A percentile compares a stretch with the other conserved stretches of the same genome.
These are phyloP conservation scores for Coelinius sp. DNA, from an alignment of 2,888 invertebrate species.

Conservation along the genomic window DNA sequence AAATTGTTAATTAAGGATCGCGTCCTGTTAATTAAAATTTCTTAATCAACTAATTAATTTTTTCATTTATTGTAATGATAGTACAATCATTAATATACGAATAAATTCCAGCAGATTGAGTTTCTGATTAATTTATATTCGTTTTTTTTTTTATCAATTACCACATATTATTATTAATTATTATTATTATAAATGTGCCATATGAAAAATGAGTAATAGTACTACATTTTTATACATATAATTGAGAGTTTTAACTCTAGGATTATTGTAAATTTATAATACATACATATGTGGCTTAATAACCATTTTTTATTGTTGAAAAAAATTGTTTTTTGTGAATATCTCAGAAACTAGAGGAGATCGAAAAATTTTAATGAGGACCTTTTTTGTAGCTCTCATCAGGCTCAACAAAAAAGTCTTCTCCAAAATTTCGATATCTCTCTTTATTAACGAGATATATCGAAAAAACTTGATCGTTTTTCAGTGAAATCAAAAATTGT, in stretches of 20 bases:
- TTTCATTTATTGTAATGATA: conserved; percentile 47
- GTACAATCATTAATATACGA: conserved; percentile 63
- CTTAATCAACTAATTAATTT: not conserved
- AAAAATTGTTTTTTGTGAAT: conserved; percentile 1
- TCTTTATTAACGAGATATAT: too few species aligned
- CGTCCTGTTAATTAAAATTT: not conserved
- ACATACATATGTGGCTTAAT: conserved; percentile 68
- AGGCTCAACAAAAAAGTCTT: too few species aligned
- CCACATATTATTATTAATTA: conserved; percentile 52
- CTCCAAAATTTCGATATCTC: too few species aligned
- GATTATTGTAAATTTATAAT: conserved; percentile 70
- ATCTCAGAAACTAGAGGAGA: not conserved
- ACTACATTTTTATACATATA: conserved; percentile 53
- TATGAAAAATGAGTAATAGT: conserved; percentile 67
- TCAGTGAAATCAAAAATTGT: too few species aligned
- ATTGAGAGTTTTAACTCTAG: conserved; percentile 61
- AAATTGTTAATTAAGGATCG: not conserved
- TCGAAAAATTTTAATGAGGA: too few species aligned
- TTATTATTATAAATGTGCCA: conserved; percentile 69
- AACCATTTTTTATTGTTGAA: conserved; percentile 44
- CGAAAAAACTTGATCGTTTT: too few species aligned
- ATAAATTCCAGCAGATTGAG: conserved; percentile 50
- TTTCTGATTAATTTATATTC: not conserved
- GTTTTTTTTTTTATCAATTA: conserved; percentile 49
- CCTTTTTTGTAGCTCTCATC: too few species aligned